Conservation (phyloP, 2,113 vertebrate species). For the Eolophus roseicapilla region DNA sequence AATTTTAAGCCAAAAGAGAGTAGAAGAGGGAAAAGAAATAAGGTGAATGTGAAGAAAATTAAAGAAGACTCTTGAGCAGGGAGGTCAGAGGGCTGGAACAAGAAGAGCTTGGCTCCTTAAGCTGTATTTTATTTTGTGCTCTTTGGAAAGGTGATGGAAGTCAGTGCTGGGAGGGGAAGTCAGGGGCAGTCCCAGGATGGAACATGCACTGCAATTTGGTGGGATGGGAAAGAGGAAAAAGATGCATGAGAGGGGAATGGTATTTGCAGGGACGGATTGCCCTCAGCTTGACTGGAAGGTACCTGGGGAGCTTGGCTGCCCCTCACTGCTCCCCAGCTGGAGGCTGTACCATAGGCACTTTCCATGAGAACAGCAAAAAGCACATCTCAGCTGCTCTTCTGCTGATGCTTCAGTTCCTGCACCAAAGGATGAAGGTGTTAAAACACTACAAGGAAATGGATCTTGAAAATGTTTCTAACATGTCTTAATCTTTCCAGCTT, state of each 20-base stretch:
- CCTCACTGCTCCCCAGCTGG: background rate
- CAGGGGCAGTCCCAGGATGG: rapidly evolving
- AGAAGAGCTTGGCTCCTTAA: background rate
- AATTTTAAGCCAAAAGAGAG: background rate
- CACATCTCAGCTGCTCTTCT: background rate
- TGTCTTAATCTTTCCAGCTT: background rate
- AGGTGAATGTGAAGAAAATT: background rate
- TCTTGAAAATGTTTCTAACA: background rate
- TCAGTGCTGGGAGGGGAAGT: background rate
- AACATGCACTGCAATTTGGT: rapidly evolving
- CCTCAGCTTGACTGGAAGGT: background rate
- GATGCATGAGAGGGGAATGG: rapidly evolving
- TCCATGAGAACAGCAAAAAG: background rate
- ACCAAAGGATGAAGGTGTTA: background rate
- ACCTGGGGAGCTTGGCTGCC: background rate
- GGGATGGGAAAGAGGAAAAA: background rate
- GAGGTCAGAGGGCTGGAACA: background rate
- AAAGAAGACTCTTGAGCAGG: background rate
- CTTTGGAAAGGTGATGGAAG: background rate
- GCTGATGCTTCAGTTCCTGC: background rate
- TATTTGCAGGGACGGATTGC: background rate
- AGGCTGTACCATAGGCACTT: background rate
- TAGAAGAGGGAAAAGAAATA: background rate
- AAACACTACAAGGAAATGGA: background rate
- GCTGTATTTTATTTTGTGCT: background rate